Evolutionary conservation across 1,140 invertebrate species (phyloP).

Genomic region (Diabrotica virgifera): DNA sequence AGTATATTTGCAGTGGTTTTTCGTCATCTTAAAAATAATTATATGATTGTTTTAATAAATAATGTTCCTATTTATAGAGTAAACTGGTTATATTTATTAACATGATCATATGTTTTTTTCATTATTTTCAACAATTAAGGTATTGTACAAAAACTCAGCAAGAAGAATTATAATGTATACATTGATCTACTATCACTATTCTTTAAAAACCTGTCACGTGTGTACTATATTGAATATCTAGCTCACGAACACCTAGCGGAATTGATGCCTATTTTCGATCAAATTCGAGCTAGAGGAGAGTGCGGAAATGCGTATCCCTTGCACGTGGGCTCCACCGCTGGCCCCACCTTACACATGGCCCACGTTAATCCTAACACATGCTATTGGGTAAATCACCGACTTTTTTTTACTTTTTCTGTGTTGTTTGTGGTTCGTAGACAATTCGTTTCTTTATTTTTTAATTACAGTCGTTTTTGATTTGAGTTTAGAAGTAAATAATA

Average conservation of each 20-base stretch:
- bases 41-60: too few relatives aligned
- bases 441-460: background rate
- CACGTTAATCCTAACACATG: constrained; percentile 56
- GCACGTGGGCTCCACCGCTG: constrained; percentile 64
- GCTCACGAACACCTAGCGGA: constrained; percentile 90
- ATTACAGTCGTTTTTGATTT: too few relatives aligned
- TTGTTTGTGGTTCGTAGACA: background rate
- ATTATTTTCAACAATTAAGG: background rate
- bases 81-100: too few relatives aligned
- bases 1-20: too few relatives aligned
- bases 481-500: too few relatives aligned
- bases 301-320: constrained; percentile 83
- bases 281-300: constrained; percentile 81
- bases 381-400: constrained; percentile 60
- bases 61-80: too few relatives aligned
- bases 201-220: constrained; percentile 17
- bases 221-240: constrained; percentile 43
- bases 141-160: too few relatives aligned
- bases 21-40: too few relatives aligned
- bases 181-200: constrained; percentile 1
- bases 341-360: constrained; percentile 46
- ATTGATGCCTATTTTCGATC: constrained; percentile 91
- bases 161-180: background rate
- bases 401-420: constrained; percentile 10
- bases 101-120: too few relatives aligned